Evolutionary conservation across 1,140 invertebrate genomes (phyloP).

Genomic region (Zaprionus ornatus): DNA sequence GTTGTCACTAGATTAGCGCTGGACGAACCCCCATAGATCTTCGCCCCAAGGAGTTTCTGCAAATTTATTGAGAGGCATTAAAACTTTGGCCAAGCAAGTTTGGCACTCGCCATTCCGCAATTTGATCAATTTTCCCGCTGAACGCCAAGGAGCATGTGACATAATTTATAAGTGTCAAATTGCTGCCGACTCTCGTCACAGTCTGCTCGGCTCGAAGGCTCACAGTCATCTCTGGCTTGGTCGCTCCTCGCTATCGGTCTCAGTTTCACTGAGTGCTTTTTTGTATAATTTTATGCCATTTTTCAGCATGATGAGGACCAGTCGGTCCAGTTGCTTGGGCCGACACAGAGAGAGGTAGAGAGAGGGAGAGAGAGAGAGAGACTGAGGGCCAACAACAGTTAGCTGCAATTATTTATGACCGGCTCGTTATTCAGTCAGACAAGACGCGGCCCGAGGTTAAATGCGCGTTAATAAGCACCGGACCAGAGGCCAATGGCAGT

Average conservation of each 20-base stretch:
- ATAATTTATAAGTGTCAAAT: constrained; percentile 79
- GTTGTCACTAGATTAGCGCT: constrained; percentile 69
- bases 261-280: constrained; percentile 4
- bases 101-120: constrained; percentile 27
- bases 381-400: constrained; percentile 55
- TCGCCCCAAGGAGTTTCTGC: constrained; percentile 46
- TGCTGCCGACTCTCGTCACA: constrained; percentile 30
- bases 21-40: constrained; percentile 30
- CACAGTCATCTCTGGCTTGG: background rate
- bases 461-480: constrained; percentile 73
- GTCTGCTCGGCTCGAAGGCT: background rate
- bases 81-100: constrained; percentile 62
- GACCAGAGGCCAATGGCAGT: constrained; percentile 47
- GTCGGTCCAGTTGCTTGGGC: constrained; percentile 4
- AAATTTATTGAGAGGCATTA: constrained; percentile 73
- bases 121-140: constrained; percentile 62
- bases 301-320: constrained; percentile 61
- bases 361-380: too few species aligned
- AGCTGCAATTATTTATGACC: constrained; percentile 70
- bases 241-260: background rate
- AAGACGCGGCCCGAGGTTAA: constrained; percentile 61
- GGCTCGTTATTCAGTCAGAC: constrained; percentile 38
- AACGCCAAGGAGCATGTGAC: constrained; percentile 69
- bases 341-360: background rate
- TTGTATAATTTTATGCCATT: constrained; percentile 72